Percentiles rank a stretch among this genome's conserved stretches.
These are phyloP conservation scores for Oceanites oceanicus DNA, from an alignment of 2,113 vertebrate genomes.

Conservation along the genomic window DNA sequence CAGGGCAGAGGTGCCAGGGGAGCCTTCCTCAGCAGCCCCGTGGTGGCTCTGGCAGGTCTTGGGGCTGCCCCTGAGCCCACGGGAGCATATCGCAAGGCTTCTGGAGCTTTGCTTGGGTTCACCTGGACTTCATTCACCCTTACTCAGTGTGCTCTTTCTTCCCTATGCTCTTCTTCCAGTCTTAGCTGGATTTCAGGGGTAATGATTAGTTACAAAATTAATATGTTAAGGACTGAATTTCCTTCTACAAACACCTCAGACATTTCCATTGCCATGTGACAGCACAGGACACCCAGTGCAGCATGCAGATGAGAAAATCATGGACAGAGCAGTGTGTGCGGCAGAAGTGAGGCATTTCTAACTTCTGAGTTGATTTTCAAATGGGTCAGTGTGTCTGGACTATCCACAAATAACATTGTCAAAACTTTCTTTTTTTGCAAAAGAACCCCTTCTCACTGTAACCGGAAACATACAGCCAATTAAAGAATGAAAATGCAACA, in stretches of 20 bases:
- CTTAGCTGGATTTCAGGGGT: background rate
- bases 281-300: background rate
- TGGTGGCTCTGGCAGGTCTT: background rate
- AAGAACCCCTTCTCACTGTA: background rate
- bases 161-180: background rate
- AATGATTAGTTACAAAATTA: background rate
- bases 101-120: background rate
- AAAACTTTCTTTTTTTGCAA: background rate
- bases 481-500: background rate
- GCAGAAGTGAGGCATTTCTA: background rate
- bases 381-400: background rate
- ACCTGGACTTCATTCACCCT: background rate
- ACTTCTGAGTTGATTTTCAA: background rate
- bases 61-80: background rate
- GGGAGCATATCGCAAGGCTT: accelerated
- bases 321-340: background rate
- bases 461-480: background rate
- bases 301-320: background rate
- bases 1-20: background rate
- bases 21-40: background rate
- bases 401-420: background rate
- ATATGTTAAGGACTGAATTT: background rate
- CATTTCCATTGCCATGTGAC: accelerated
- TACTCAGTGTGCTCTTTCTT: background rate
- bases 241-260: background rate